A percentile compares a stretch with the other conserved stretches of the same genome.
Conservation (phyloP, 2,888 invertebrate genomes). For the Aquatica leii region DNA sequence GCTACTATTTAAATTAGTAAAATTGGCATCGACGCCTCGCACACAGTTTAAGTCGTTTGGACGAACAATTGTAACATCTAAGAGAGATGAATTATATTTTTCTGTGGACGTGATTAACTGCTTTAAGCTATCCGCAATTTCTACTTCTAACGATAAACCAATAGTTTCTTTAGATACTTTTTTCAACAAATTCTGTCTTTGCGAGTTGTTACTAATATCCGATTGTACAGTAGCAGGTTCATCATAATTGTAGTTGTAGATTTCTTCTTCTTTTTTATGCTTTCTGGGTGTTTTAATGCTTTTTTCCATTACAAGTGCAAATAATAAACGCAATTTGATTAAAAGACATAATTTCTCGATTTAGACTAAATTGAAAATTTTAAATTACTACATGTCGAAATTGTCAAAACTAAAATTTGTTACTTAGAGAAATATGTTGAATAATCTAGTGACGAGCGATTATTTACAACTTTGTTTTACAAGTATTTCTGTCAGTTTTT, state of each 20-base stretch:
- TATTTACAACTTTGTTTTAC: slow-evolving; percentile 21
- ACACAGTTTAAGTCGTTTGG: slow-evolving; percentile 44
- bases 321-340: slow-evolving; percentile 10
- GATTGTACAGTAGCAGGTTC: not conserved
- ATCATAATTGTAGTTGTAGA: slow-evolving; percentile 25
- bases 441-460: not conserved
- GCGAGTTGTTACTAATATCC: not conserved
- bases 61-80: slow-evolving; percentile 57
- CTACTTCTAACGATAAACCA: slow-evolving; percentile 54
- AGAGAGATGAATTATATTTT: slow-evolving; percentile 47
- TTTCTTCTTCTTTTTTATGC: slow-evolving; percentile 23
- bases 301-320: not conserved
- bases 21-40: not conserved
- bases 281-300: not conserved
- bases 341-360: not conserved
- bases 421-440: not conserved
- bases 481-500: slow-evolving; percentile 28
- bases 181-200: not conserved
- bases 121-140: slow-evolving; percentile 53
- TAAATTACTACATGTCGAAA: not conserved
- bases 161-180: slow-evolving; percentile 32
- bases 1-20: not conserved
- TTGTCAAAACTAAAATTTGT: not conserved
- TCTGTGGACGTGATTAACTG: slow-evolving; percentile 50
- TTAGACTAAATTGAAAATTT: slow-evolving; percentile 5